Percentiles rank a stretch among this genome's conserved stretches.
Conservation (phyloP, 2,797 vertebrate species). For the Gymnopithys bicolor region DNA sequence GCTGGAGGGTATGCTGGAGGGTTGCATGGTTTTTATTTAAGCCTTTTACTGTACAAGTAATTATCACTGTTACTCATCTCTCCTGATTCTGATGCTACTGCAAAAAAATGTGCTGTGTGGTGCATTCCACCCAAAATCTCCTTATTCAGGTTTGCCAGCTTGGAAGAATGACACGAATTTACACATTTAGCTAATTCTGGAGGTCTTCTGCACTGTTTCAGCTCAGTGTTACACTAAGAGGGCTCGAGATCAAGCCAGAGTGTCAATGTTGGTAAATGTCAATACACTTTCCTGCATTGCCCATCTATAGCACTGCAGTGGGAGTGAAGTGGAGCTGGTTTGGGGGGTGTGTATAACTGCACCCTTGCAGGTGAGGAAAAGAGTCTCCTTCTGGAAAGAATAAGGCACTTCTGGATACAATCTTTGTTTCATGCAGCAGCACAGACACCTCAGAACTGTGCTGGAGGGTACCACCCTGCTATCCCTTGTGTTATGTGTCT, state of each 20-base stretch:
- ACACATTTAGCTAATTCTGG: not conserved
- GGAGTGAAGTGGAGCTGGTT: not conserved
- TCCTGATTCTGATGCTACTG: not conserved
- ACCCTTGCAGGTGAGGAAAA: not conserved
- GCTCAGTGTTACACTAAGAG: not conserved
- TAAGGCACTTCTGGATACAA: not conserved
- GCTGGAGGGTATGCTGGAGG: not conserved
- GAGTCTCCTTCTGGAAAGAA: not conserved
- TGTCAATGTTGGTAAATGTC: not conserved
- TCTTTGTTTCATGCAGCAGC: not conserved
- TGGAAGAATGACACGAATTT: not conserved
- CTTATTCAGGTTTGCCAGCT: not conserved
- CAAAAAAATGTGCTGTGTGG: not conserved
- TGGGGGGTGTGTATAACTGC: rapidly evolving
- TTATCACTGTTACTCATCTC: not conserved
- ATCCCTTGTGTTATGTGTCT: not conserved
- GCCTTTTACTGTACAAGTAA: not conserved
- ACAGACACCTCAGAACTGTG: not conserved
- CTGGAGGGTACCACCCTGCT: not conserved
- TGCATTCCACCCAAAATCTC: not conserved
- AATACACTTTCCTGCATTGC: not conserved
- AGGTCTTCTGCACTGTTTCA: not conserved
- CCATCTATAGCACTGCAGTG: not conserved
- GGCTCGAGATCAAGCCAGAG: not conserved
- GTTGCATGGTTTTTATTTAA: not conserved